Evolutionary conservation across 2,113 vertebrate genomes (phyloP), one percentile per base, ranked within the genome.

Genomic region (Clarias magur): DNA sequence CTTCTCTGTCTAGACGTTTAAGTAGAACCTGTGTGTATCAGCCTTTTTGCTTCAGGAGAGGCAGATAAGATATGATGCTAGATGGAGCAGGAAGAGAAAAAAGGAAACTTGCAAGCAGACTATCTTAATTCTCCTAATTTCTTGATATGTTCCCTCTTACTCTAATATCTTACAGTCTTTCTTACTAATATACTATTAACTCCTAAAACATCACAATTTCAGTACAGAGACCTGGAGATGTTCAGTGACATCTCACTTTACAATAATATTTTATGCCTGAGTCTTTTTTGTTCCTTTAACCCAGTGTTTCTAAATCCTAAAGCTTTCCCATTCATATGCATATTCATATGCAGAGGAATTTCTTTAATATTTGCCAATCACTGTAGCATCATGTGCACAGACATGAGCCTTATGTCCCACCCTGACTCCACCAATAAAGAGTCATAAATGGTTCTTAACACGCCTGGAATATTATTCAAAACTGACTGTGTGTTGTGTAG

Each of bases 1-100:
- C 68, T 67, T 76, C 68, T 70, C 78, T 30, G 59, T 84, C 85
- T 88, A 62, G 70, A 90, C 27, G 12, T 56, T 86, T 84, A 80
- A n/a, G 23, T 73, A 48, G 68, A 53, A 16, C 48, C 15, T 75
- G 73, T 86, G 59, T 81, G 10, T 38, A 63, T 56, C 42, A 23
- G 62, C 19, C 34, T 63, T 85, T 84, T 80, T 86, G 17, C 60
- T 89, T 89, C 11, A 90, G 72, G 54, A 72, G 85, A 88, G 34
- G 63, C 65, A 27, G n/a, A 72, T 54, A 84, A 79, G 91, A 90
- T 88, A 42, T 70, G 70, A 89, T 83, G 81, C 30, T 11, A 85
- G 25, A 82, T 21, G 23, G 59, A 57, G 48, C 83, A 27, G 88
- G 85, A 84, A 63, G 73, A 83, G 60, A n/a, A 82, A 76, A 82